Percentiles rank a stretch among this genome's conserved stretches.
Evolutionary conservation across 2,113 vertebrate genomes (phyloP).

Genomic region (Tinamus guttatus): DNA sequence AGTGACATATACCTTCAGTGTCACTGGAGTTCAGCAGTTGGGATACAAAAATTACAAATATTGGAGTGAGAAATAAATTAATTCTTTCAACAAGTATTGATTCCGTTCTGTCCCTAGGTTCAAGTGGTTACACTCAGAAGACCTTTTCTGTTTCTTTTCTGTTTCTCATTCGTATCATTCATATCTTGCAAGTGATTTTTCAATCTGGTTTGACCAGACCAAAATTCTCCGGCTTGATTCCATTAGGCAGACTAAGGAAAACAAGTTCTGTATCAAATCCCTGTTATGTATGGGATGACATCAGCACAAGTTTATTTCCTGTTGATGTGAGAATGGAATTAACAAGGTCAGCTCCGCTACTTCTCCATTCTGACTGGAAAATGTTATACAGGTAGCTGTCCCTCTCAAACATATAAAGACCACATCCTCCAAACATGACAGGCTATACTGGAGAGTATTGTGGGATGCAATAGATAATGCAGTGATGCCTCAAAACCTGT

Average conservation of each 20-base stretch:
- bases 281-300: background rate
- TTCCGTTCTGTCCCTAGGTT: background rate
- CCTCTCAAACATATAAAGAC: background rate
- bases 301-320: background rate
- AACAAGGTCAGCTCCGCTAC: background rate
- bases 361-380: background rate
- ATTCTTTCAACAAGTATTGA: background rate
- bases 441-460: background rate
- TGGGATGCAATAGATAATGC: background rate
- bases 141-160: background rate
- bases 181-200: background rate
- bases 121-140: background rate
- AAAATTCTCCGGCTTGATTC: background rate
- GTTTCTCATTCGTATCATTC: no score
- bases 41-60: background rate
- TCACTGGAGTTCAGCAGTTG: background rate
- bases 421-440: background rate
- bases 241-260: background rate
- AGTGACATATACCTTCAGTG: background rate
- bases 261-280: background rate
- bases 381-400: background rate
- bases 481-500: background rate
- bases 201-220: background rate
- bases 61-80: background rate
- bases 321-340: background rate